Conservation (phyloP, 2,113 vertebrate genomes). For the Pogonocichla stellata region DNA sequence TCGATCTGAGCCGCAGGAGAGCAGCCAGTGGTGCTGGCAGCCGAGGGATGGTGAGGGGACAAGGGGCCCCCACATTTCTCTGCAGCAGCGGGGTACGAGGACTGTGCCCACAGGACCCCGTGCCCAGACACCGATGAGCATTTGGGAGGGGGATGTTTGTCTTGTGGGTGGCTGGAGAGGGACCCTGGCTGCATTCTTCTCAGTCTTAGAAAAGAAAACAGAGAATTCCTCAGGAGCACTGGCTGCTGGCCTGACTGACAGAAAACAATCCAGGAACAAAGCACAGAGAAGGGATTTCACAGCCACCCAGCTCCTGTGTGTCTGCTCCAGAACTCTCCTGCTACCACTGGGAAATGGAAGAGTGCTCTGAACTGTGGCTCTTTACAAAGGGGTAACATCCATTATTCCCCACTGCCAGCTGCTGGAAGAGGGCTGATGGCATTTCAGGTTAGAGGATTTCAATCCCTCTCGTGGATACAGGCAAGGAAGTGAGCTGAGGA, state of each 20-base stretch:
- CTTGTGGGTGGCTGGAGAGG: neutral
- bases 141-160: neutral
- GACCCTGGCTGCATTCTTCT: slow-evolving; percentile 29
- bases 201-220: slow-evolving; percentile 45
- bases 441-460: neutral
- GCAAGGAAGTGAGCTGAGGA: neutral
- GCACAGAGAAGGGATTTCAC: neutral
- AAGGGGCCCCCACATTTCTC: neutral
- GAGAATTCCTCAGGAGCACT: slow-evolving; percentile 27
- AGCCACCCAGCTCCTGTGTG: neutral
- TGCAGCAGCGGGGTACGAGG: neutral
- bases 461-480: neutral
- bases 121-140: neutral
- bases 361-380: neutral
- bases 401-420: neutral
- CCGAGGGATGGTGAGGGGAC: neutral
- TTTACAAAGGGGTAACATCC: neutral
- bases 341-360: neutral
- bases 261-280: neutral
- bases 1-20: fast-evolving
- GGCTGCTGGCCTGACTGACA: neutral
- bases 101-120: fast-evolving
- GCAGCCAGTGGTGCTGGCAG: fast-evolving
- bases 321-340: neutral
- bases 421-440: fast-evolving